These are phyloP conservation scores for Cyrtorhinus lividipennis DNA, from an alignment of 1,140 invertebrate genomes.

Conservation along the genomic window DNA sequence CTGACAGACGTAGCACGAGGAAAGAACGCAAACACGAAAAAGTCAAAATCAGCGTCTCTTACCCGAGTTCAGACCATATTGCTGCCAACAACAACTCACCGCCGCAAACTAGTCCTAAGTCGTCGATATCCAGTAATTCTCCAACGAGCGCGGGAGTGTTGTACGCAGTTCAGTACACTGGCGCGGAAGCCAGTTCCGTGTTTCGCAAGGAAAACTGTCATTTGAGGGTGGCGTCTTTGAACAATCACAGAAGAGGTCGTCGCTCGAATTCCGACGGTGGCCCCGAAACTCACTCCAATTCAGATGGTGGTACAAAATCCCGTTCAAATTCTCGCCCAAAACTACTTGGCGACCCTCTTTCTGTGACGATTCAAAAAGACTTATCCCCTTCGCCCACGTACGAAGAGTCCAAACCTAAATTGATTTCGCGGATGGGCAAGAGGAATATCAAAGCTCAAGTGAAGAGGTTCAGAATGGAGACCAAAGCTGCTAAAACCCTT, in stretches of 20 bases:
- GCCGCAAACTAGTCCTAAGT: constrained; percentile 15
- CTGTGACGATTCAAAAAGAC: constrained; percentile 22
- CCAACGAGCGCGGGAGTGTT: constrained; percentile 27
- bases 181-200: constrained; percentile 32
- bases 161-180: constrained; percentile 42
- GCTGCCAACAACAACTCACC: constrained; percentile 29
- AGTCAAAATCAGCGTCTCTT: constrained; percentile 67
- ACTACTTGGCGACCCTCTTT: constrained; percentile 23
- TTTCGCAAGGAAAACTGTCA: constrained; percentile 30
- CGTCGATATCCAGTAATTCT: constrained; percentile 20
- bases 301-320: constrained; percentile 1
- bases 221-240: constrained; percentile 29
- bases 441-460: constrained; percentile 74
- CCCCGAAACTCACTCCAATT: not conserved
- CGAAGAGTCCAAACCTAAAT: constrained; percentile 43
- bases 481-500: constrained; percentile 84
- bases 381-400: constrained; percentile 29
- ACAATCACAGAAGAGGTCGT: constrained; percentile 12
- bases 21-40: constrained; percentile 39
- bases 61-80: constrained; percentile 62
- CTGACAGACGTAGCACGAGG: constrained; percentile 13
- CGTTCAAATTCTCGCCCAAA: constrained; percentile 15
- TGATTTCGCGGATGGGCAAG: constrained; percentile 59
- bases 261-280: constrained; percentile 18
- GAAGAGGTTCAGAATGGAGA: constrained; percentile 76